Evolutionary conservation across 2,888 invertebrate genomes (phyloP).

Genomic region (Metellina segmentata): DNA sequence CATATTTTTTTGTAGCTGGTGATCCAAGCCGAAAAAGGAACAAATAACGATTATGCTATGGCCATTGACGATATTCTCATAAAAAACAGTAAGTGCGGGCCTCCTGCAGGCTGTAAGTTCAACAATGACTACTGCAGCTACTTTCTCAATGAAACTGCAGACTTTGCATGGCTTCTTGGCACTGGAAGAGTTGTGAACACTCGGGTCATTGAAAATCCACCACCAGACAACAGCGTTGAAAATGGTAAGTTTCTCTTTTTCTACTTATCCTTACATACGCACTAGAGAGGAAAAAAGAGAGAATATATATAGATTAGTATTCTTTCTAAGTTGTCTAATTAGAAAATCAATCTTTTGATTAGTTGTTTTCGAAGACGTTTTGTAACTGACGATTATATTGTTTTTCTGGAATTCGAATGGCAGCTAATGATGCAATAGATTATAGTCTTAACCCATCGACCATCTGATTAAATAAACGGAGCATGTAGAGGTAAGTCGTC

Average conservation of each 20-base stretch:
- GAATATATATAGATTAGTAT: too few relatives aligned
- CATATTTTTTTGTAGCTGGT: constrained; percentile 42
- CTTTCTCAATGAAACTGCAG: constrained; percentile 48
- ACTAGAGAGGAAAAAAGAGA: too few relatives aligned
- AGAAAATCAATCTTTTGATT: too few relatives aligned
- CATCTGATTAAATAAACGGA: too few relatives aligned
- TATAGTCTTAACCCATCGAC: too few relatives aligned
- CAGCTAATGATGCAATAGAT: too few relatives aligned
- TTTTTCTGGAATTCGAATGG: too few relatives aligned
- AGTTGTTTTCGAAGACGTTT: too few relatives aligned
- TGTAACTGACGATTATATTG: too few relatives aligned
- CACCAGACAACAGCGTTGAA: constrained; percentile 65
- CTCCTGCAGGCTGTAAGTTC: constrained; percentile 69
- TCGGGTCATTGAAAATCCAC: constrained; percentile 44
- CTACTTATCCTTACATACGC: too few relatives aligned
- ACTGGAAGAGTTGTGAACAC: constrained; percentile 66
- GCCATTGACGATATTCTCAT: constrained; percentile 75
- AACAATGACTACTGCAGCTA: constrained; percentile 75
- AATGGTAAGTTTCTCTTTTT: constrained; percentile 42
- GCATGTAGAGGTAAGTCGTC: too few relatives aligned
- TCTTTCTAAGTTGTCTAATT: too few relatives aligned
- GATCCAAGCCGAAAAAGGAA: constrained; percentile 67
- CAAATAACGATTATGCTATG: constrained; percentile 34
- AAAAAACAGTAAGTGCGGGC: constrained; percentile 54
- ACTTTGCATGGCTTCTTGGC: constrained; percentile 72